Evolutionary conservation across 2,797 vertebrate genomes (phyloP).

Genomic region (Hoplostethus atlanticus): DNA sequence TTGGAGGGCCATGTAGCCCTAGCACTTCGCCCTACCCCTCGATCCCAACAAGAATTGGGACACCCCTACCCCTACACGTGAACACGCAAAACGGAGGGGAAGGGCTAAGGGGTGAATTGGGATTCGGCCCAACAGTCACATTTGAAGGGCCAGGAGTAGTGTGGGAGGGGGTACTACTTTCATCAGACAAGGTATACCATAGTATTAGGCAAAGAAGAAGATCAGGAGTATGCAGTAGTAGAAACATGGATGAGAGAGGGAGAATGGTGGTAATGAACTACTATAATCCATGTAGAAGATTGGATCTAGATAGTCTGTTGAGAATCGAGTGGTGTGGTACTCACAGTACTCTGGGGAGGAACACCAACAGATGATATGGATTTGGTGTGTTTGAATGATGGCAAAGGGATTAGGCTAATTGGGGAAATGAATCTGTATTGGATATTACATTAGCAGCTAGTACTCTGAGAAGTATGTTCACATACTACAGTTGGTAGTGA

Average conservation of each 20-base stretch:
- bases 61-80: too few relatives aligned
- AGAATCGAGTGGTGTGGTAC: not conserved
- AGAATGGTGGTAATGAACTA: not conserved
- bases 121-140: too few relatives aligned
- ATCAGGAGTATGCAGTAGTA: not conserved
- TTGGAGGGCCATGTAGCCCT: too few relatives aligned
- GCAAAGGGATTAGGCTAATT: not conserved
- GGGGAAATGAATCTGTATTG: not conserved
- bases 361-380: not conserved
- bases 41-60: too few relatives aligned
- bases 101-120: too few relatives aligned
- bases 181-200: not conserved
- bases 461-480: not conserved
- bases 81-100: too few relatives aligned
- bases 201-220: not conserved
- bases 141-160: too few relatives aligned
- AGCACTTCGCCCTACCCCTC: too few relatives aligned
- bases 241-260: not conserved
- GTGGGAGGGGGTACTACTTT: not conserved
- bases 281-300: not conserved
- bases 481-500: not conserved
- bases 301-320: not conserved
- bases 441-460: not conserved
- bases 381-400: constrained; percentile 5
- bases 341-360: not conserved